A percentile compares a stretch with the other conserved stretches of the same genome.
Evolutionary conservation across 2,888 invertebrate species (phyloP).

Genomic region (Panorpa germanica): DNA sequence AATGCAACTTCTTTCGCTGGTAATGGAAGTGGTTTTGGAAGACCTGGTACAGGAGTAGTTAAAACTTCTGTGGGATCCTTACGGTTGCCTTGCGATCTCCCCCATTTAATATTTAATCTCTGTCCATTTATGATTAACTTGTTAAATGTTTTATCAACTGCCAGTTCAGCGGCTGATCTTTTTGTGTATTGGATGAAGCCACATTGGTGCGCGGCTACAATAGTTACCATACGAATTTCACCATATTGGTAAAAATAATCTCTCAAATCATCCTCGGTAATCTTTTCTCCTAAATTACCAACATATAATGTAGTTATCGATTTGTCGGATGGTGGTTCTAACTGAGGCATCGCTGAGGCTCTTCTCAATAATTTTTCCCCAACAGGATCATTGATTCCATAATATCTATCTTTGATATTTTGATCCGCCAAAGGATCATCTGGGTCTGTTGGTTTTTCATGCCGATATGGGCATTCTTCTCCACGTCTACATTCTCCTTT

Average conservation of each 20-base stretch:
- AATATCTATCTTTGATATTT: conserved; percentile 80
- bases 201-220: conserved; percentile 87
- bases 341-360: conserved; percentile 81
- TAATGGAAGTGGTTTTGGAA: conserved; percentile 49
- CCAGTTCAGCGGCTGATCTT: conserved; percentile 75
- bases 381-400: conserved; percentile 84
- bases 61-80: conserved; percentile 26
- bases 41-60: conserved; percentile 50
- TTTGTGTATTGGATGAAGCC: conserved; percentile 95
- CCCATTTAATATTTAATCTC: conserved; percentile 95
- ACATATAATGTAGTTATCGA: conserved; percentile 93
- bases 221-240: conserved; percentile 83
- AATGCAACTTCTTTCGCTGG: conserved; percentile 41
- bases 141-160: conserved; percentile 91
- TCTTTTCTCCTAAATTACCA: conserved; percentile 80
- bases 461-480: conserved; percentile 85
- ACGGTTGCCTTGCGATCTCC: conserved; percentile 74
- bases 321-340: conserved; percentile 90
- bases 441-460: conserved; percentile 87
- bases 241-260: conserved; percentile 98
- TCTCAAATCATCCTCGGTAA: conserved; percentile 78
- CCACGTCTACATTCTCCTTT: conserved; percentile 88
- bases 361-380: conserved; percentile 77
- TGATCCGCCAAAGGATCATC: conserved; percentile 87
- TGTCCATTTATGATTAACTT: conserved; percentile 68